These are phyloP conservation scores for Mactromeris polynyma DNA, from an alignment of 2,888 invertebrate genomes.

Conservation along the genomic window DNA sequence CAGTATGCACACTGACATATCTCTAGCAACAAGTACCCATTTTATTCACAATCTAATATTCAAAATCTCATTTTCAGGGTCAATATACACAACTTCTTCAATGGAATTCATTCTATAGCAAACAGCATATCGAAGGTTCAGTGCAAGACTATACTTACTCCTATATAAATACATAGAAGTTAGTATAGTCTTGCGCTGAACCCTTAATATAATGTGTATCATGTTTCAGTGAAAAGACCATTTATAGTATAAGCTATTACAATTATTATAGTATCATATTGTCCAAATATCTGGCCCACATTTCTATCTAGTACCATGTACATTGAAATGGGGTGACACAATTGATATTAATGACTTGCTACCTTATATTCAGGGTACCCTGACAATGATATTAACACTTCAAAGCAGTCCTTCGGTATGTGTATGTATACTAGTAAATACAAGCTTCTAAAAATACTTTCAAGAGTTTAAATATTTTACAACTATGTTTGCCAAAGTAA, in stretches of 20 bases:
- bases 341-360: neutral
- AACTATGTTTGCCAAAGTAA: neutral
- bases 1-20: neutral
- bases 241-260: neutral
- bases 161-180: no score
- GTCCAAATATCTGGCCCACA: neutral
- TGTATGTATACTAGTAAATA: neutral
- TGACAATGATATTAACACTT: neutral
- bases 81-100: slow-evolving; percentile 4
- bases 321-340: neutral
- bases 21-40: neutral
- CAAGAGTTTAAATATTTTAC: neutral
- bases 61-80: neutral
- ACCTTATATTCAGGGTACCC: neutral
- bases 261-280: neutral
- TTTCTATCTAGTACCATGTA: neutral
- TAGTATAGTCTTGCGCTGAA: no score
- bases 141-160: no score
- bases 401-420: neutral
- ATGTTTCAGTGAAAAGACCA: neutral
- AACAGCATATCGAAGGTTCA: no score
- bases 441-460: neutral
- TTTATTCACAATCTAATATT: neutral
- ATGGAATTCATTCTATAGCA: neutral
- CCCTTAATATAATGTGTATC: neutral